Conservation (phyloP, 35 echinoderm and acorn worm species). For the Antedon bifida region DNA sequence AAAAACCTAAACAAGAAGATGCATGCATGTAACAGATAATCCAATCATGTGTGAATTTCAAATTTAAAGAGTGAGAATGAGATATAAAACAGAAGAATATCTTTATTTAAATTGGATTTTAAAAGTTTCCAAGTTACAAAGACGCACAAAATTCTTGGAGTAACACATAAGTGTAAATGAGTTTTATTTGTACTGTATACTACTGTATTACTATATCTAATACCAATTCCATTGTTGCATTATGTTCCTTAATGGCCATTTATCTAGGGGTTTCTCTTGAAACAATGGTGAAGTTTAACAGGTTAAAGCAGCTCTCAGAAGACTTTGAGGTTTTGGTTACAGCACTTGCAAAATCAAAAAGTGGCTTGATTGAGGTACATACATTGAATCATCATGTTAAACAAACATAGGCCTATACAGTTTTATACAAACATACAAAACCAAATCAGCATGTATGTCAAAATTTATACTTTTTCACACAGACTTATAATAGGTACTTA, state of each 20-base stretch:
- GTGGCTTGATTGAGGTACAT: slow-evolving; percentile 76
- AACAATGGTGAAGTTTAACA: slow-evolving; percentile 71
- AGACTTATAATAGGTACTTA: no score
- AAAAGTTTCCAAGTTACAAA: no score
- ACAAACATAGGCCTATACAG: not conserved
- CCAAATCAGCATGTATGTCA: no score
- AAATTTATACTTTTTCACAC: no score
- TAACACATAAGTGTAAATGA: no score
- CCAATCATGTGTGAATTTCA: not conserved
- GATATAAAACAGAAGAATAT: not conserved
- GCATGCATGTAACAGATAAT: no score
- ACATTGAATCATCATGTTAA: not conserved
- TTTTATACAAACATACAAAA: not conserved
- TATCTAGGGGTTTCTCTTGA: slow-evolving; percentile 68
- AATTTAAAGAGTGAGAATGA: not conserved
- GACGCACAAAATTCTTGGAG: no score
- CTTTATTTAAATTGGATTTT: no score
- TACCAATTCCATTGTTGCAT: no score
- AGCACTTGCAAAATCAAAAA: slow-evolving; percentile 54
- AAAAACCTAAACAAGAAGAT: not conserved
- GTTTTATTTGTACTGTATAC: no score
- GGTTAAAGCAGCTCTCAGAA: slow-evolving; percentile 43
- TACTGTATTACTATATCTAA: no score
- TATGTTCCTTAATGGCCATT: slow-evolving; percentile 21
- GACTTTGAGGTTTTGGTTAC: slow-evolving; percentile 46